Evolutionary conservation across 64 coral and sea anemone species (phyloP).

Genomic region (Porites lutea): DNA sequence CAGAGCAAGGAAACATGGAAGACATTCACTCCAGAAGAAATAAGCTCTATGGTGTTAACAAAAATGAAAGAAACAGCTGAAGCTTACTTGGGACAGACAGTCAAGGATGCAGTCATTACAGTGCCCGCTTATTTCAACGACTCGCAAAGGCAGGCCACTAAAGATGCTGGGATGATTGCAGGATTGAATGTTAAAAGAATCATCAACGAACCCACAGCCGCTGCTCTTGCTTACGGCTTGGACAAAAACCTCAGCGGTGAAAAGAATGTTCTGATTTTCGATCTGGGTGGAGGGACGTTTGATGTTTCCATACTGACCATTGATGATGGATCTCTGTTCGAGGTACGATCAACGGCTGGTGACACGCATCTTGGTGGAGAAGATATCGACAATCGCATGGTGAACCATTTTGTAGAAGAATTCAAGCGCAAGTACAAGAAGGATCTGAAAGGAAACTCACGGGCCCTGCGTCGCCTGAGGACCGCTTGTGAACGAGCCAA

Average conservation of each 20-base stretch:
- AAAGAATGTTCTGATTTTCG: constrained; percentile 90
- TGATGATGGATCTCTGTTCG: constrained; percentile 86
- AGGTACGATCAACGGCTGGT: constrained; percentile 84
- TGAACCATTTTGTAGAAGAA: constrained; percentile 66
- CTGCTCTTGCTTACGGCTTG: constrained; percentile 91
- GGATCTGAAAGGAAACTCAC: constrained; percentile 71
- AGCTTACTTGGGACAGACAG: constrained; percentile 59
- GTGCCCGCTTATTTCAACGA: constrained; percentile 79
- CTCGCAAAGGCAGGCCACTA: constrained; percentile 76
- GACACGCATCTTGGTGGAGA: constrained; percentile 92
- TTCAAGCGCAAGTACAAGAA: constrained; percentile 95
- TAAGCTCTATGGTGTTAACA: constrained; percentile 60
- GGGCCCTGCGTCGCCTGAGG: constrained; percentile 71
- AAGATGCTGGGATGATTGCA: constrained; percentile 88
- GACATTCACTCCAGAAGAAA: too few relatives aligned
- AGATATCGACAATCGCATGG: constrained; percentile 83
- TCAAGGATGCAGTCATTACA: constrained; percentile 69
- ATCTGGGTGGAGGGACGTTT: constrained; percentile 93
- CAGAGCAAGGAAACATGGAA: too few relatives aligned
- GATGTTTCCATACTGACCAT: constrained; percentile 89
- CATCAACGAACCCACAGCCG: constrained; percentile 93
- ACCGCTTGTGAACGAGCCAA: constrained; percentile 91
- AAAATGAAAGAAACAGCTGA: constrained; percentile 79
- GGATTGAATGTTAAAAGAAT: constrained; percentile 84
- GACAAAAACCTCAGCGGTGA: constrained; percentile 84